phyloP scores from a whole-genome alignment of 1,140 invertebrate genomes.

The Coptotermes formosanus region DNA sequence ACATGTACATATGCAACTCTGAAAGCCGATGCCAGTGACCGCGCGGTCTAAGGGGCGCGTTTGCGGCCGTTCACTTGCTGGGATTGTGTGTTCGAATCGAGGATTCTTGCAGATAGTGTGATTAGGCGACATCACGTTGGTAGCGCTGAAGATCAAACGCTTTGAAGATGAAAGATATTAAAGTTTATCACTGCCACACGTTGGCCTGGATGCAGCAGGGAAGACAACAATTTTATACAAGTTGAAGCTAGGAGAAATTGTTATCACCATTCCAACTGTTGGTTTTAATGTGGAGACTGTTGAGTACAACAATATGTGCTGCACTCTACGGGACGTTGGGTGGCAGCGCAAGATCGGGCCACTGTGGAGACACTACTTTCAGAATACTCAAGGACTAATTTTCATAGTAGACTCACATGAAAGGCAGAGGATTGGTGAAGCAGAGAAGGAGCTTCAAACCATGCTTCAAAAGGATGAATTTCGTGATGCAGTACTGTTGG shows the following conservation, averaged over 20 bases:
- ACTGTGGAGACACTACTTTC: constrained; percentile 87
- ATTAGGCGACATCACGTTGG: no score
- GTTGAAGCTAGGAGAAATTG: constrained; percentile 99
- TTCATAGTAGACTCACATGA: constrained; percentile 99
- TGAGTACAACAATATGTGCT: constrained; percentile 94
- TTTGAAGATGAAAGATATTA: no score
- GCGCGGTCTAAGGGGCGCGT: no score
- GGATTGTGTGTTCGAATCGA: no score
- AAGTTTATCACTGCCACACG: no score
- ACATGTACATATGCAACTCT: no score
- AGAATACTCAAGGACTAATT: constrained; percentile 89
- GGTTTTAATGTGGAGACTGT: constrained; percentile 96
- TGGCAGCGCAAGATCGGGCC: constrained; percentile 84
- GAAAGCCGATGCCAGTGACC: no score
- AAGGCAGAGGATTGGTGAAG: constrained; percentile 92
- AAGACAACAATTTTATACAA: constrained; percentile 99
- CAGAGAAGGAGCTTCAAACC: constrained; percentile 81
- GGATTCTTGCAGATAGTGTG: no score
- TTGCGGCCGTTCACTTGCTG: no score
- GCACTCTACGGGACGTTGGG: constrained; percentile 90
- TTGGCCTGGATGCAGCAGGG: constrained; percentile 97
- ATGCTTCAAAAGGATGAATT: constrained; percentile 87
- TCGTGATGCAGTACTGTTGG: constrained; percentile 91
- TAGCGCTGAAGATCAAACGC: no score
- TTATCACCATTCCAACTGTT: constrained; percentile 99